phyloP scores from a whole-genome alignment of 92 coral and sea anemone genomes.

The Blastomussa wellsi region DNA sequence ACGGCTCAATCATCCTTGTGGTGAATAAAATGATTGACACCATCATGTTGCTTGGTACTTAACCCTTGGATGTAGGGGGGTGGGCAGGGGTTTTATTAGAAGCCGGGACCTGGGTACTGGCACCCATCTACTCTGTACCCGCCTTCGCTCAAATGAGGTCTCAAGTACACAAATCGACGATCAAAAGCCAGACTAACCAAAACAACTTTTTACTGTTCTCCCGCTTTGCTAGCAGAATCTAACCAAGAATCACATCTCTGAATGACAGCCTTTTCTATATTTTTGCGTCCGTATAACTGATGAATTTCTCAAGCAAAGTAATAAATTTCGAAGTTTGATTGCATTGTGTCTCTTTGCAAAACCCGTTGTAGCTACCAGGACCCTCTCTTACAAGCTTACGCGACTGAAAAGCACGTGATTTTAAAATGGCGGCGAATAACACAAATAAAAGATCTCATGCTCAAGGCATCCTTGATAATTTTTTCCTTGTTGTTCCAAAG shows the following conservation, averaged over 20 bases:
- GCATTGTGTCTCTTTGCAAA: conserved; percentile 7
- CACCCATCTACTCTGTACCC: conserved; percentile 43
- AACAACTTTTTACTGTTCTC: conserved; percentile 6
- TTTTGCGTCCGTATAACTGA: conserved; percentile 10
- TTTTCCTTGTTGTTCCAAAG: conserved; percentile 17
- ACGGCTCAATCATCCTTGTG: too few relatives aligned
- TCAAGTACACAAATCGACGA: neutral
- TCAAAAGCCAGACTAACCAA: conserved; percentile 18
- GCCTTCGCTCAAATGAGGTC: conserved; percentile 30
- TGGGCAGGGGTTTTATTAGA: conserved; percentile 40
- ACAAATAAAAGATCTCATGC: conserved; percentile 5
- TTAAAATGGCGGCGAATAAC: conserved; percentile 9
- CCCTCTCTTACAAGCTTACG: neutral
- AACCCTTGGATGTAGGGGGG: too few relatives aligned
- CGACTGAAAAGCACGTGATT: conserved; percentile 21
- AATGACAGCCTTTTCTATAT: conserved; percentile 1
- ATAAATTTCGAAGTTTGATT: conserved; percentile 16
- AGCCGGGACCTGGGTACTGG: conserved; percentile 44
- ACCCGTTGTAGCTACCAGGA: conserved; percentile 6
- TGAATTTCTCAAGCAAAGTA: conserved; percentile 11
- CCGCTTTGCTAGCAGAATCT: conserved; percentile 19
- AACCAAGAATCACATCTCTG: neutral
- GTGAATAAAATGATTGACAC: too few relatives aligned
- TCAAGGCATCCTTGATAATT: conserved; percentile 40
- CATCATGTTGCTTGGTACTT: too few relatives aligned